Evolutionary conservation across 1,140 invertebrate species (phyloP), one percentile per base, ranked within the genome.

Genomic region (Sesamia nonagrioides): DNA sequence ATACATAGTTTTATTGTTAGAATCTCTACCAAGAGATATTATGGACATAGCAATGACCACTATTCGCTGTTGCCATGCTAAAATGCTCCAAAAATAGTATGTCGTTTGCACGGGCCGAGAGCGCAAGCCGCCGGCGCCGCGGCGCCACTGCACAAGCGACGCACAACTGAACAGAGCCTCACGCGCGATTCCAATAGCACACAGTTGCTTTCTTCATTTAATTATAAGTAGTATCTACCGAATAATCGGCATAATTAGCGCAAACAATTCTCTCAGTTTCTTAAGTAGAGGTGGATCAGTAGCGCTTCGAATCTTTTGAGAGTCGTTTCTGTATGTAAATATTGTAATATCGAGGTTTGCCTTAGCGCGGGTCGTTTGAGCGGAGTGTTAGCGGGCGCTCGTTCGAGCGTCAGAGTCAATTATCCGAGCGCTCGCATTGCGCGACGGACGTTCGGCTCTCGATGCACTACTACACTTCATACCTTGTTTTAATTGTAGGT

Each of bases 401-500:
- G 82, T 80, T 80, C 73, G 86, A 89, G 87, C 88, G 88, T 85
- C 86, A 88, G 91, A 93, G 91, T 94, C 91, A 94, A 94, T 94
- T 94, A 94, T 86, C 84, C 86, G 88, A 81, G 85, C 84, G 90
- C 80, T 81, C 89, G 84, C 83, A 69, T 79, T 68, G 82, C 84
- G 83, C 77, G 83, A 58, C 78, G 80, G 73, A 85, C 82, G 86
- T 87, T 86, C 83, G 82, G 85, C 84, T 89, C 84, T 88, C 87
- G 87, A 89, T 91, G 89, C 92, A 93, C 90, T 82, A 90, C 86
- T 89, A 91, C 89, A 93, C 87, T 93, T 92, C 87, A 91, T 92
- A 94, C 88, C 87, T 93, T 92, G 88, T 73, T 93, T 94, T 93
- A 90, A 93, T 90, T 92, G 89, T 95, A 95, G 93, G 90, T 85